Conservation (phyloP, 2,113 vertebrate genomes). For the Canis aureus region DNA sequence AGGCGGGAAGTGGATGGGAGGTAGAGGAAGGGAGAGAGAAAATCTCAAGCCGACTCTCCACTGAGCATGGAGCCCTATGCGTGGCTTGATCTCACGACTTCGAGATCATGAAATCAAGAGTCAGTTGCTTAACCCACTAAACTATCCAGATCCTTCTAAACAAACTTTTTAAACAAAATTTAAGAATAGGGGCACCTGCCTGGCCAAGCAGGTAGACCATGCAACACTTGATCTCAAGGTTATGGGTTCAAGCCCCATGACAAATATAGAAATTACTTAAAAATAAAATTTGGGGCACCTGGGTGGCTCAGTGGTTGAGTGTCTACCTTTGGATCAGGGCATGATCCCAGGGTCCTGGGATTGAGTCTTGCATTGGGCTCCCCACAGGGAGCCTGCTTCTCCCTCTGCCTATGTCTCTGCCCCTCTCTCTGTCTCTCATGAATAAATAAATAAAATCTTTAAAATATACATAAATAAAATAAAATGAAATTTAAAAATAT, state of each 20-base stretch:
- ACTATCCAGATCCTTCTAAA: neutral
- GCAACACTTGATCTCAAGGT: neutral
- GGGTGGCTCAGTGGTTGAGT: too few species aligned
- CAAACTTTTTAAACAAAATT: neutral
- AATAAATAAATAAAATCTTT: too few species aligned
- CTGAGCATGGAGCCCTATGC: neutral
- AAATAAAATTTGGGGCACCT: neutral
- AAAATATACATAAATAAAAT: too few species aligned
- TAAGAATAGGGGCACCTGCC: neutral
- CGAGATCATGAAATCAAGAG: neutral
- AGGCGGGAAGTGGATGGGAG: neutral
- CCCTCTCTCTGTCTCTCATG: too few species aligned
- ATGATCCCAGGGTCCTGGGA: too few species aligned
- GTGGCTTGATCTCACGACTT: neutral
- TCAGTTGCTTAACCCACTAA: neutral
- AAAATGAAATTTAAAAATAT: neutral
- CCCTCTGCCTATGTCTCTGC: too few species aligned
- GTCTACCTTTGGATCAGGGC: too few species aligned
- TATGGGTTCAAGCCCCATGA: neutral
- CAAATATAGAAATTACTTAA: neutral
- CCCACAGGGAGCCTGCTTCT: too few species aligned
- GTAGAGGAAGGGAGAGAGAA: neutral
- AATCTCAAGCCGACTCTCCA: neutral
- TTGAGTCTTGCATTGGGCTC: too few species aligned
- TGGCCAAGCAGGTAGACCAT: neutral